phyloP scores from a whole-genome alignment of 2,113 vertebrate genomes.

The Trogon melanurus region DNA sequence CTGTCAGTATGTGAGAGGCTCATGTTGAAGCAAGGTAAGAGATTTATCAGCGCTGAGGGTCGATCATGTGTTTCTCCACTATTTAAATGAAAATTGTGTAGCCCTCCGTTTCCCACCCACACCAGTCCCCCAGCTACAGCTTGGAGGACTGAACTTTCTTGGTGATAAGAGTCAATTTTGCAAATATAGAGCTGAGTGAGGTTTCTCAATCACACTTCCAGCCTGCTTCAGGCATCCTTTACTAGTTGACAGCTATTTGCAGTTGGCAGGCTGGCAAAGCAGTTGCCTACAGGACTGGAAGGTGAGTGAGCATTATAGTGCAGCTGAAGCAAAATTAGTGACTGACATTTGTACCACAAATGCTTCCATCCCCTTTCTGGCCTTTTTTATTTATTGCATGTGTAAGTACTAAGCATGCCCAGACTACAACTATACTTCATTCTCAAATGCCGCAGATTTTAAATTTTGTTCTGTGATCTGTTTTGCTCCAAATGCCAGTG shows the following conservation, averaged over 20 bases:
- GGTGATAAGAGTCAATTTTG: background rate
- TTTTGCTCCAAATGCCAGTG: slow-evolving; percentile 5
- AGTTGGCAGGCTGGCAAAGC: background rate
- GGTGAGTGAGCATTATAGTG: background rate
- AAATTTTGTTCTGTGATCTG: background rate
- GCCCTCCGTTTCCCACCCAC: background rate
- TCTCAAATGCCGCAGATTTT: background rate
- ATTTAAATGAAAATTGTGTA: background rate
- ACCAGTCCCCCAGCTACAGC: background rate
- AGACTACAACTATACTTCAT: background rate
- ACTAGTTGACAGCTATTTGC: background rate
- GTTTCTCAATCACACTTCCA: background rate
- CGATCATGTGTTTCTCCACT: background rate
- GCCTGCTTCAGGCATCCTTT: background rate
- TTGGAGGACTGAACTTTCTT: background rate
- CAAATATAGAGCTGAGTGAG: background rate
- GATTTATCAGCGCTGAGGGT: background rate
- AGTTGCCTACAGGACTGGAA: background rate
- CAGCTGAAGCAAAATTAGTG: background rate
- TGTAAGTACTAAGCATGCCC: background rate
- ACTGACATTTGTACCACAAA: background rate
- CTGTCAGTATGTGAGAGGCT: background rate
- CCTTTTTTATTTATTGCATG: background rate
- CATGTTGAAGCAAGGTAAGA: background rate
- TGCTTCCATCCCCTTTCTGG: background rate